Evolutionary conservation across 2,797 vertebrate species (phyloP), one percentile per base, ranked within the genome.

Genomic region (Silurus aristotelis): DNA sequence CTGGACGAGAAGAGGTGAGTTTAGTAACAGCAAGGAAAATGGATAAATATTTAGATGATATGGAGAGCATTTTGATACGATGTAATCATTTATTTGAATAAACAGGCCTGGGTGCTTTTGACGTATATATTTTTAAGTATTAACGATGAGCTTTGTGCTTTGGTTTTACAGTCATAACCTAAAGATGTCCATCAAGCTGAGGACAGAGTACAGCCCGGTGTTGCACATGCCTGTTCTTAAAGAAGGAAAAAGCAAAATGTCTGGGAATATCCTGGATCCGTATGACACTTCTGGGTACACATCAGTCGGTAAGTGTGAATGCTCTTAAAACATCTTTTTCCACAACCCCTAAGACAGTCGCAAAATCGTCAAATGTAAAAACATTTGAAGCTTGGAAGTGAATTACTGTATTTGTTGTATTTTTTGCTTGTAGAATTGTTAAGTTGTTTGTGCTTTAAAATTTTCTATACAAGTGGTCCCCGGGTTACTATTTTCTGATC

Each of bases 201-300:
- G 94, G 71, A 91, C 96, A 0, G 98, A 99, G 7, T 99, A 98
- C 0, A 89, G 88, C 25, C 96, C 97, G 0, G 97, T 99, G 63
- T 91, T 99, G 15, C 98, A 99, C 91, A 97, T 99, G 97, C 98
- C 98, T 0, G 92, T 96, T 63, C 91, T 96, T 48, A 99, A 98
- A 90, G 98, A 99, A 91, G 96, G 92, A 64, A 95, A 96, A 90
- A 97, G 97, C 84, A 95, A 97, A 87, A 92, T 92, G 6, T 87
- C 91, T 3, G 91, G 94, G 14, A 84, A 89, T 14, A 25, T 93
- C 27, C 89, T 81, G 0, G 94, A 95, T 89, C 91, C 95, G 0
- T 96, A 96, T 2, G 92, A 92, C 73, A 94, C 94, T 58, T 95
- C 95, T 60, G 94, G 93, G 22, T 98, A 96, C 88, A 71, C 92